Evolutionary conservation across 2,888 invertebrate species (phyloP), one percentile per base, ranked within the genome.

Genomic region (Phania funesta): DNA sequence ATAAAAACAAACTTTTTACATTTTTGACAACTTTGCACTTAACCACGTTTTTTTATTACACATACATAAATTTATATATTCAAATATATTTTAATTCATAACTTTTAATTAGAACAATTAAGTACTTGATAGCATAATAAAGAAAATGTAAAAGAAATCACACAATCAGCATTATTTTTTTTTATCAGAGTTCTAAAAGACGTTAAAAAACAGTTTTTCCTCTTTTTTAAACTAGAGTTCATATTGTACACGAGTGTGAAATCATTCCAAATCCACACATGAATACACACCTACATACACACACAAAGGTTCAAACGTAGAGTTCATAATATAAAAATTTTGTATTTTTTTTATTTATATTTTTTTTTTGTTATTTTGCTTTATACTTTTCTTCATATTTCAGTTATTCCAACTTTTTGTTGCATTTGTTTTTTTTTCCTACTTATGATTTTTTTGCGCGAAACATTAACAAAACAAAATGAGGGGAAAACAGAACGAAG

Each of bases 281-380:
- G n/a, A n/a, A n/a, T n/a, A 62, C 9, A 18, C 50, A 22, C 35
- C 8, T 44, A 58, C 32, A 58, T 35, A 76, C 62, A 48, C 64
- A 41, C 24, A 56, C 35, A 71, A 76, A 77, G 68, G 77, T 82
- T 82, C 82, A 78, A 74, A 74, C 56, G 65, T 64, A 74, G 82
- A 82, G 82, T 82, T 82, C 82, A 82, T 58, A 35, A 35, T 62
- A 67, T 46, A 48, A 67, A 68, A 71, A 77, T 26, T 67, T 74
- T 82, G 78, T 78, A 70, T 73, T 54, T 81, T 81, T 76, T 52
- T 74, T 74, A 70, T 62, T 38, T 26, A n/a, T n/a, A n/a, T 26
- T 26, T 54, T 20, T 48, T 35, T 50, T 48, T 26, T 64, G 16
- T 32, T 50, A 29, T 35, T 67, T 29, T 20, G 38, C 44, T 50